Base-by-base conservation (phyloP, 2,797 vertebrate genomes). In the Rhincodon typus region DNA sequence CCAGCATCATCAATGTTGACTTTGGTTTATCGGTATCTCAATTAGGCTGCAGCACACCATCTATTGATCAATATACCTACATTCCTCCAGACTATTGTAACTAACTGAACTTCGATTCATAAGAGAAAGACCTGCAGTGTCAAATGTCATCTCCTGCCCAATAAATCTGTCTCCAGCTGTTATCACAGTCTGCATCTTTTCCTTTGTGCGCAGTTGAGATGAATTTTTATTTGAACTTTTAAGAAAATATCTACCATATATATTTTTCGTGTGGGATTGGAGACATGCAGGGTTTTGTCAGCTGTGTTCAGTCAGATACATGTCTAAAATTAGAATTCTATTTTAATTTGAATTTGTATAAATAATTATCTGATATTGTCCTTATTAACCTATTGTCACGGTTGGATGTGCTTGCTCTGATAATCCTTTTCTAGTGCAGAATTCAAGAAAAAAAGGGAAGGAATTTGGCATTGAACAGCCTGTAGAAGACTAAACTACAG, bases 41-140 rank as follows among this genome's bases (percentile, higher is more conserved):
- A 97, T 96, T 96, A 97, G 96, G 97, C 97, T 67, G 96, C 96
- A 97, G 96, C 97, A 96, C 96, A 96, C 96, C 96, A 96, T 96
- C 96, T 97, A 97, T 98, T 2, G 97, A 97, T 97, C 96, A 96
- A 96, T 96, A 46, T 96, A 96, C 96, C 96, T 96, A 96, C 96
- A 96, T 25, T 96, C 96, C 96, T 96, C 96, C 96, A 96, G 96
- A 97, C 97, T 95, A 96, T 96, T 97, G 96, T 97, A 94, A 21
- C 96, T 96, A 97, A 97, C 97, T 97, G 97, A 97, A 97, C 97
- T 97, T 97, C 97, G 97, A 97, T 97, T 97, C 96, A 97, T 96
- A 96, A 97, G 97, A 97, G 96, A 96, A 97, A 97, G 97, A 96
- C 96, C 96, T 95, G 91, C 38, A 87, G 96, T 97, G 97, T 97